Evolutionary conservation across 1,140 invertebrate genomes (phyloP).

Genomic region (Globodera ellingtonae): DNA sequence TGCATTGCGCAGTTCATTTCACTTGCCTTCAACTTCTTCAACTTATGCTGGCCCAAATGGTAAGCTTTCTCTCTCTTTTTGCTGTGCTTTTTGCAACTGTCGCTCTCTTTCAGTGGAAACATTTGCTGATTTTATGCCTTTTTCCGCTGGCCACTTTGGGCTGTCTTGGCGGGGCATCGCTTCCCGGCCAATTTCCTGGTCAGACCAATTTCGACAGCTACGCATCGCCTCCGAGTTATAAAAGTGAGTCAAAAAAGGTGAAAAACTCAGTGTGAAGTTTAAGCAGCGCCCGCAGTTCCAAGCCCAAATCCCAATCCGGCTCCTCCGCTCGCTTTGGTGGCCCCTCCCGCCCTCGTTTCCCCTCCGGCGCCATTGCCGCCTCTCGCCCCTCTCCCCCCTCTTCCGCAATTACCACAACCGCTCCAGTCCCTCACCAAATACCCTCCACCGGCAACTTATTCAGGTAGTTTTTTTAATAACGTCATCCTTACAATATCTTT

Average conservation of each 20-base stretch:
- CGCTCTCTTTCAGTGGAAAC: not conserved
- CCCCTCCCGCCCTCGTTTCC: not conserved
- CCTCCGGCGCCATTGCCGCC: not conserved
- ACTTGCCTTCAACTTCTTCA: not conserved
- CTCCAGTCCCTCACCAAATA: not conserved
- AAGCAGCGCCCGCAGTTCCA: not conserved
- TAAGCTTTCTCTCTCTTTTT: not conserved
- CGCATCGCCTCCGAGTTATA: constrained; percentile 8
- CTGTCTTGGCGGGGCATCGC: not conserved
- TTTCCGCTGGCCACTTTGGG: not conserved
- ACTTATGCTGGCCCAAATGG: not conserved
- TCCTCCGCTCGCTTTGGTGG: not conserved
- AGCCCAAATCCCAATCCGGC: not conserved
- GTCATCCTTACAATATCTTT: not conserved
- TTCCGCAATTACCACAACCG: not conserved
- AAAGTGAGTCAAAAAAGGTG: constrained; percentile 1
- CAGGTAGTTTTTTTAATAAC: not conserved
- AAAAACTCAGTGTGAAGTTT: not conserved
- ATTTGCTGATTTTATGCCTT: not conserved
- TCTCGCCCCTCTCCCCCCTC: not conserved
- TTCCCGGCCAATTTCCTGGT: constrained; percentile 10
- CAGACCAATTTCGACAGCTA: constrained; percentile 7
- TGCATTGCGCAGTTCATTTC: not conserved
- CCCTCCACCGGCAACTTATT: not conserved
- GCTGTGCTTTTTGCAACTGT: not conserved